Conservation (phyloP, 2,113 vertebrate genomes). For the Pseudois nayaur region DNA sequence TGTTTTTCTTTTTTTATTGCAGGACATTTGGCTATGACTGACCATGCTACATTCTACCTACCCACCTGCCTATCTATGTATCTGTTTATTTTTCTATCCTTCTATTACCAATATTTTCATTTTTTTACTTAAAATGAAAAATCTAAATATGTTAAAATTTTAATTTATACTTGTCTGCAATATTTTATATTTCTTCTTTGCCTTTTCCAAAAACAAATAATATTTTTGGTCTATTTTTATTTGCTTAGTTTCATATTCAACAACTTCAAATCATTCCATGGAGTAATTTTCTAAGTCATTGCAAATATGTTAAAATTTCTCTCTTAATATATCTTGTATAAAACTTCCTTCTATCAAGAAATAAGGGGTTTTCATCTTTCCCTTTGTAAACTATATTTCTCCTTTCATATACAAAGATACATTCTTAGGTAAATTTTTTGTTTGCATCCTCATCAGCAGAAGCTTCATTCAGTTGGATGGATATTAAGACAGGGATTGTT, state of each 20-base stretch:
- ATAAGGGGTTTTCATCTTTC: neutral
- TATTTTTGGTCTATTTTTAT: neutral
- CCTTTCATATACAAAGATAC: neutral
- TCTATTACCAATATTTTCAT: neutral
- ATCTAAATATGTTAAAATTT: neutral
- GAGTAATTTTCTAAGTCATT: constrained; percentile 2
- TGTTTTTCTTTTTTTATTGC: neutral
- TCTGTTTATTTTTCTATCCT: neutral
- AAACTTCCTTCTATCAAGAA: neutral
- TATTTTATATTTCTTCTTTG: neutral
- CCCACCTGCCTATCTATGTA: neutral
- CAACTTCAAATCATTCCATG: neutral
- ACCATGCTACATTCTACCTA: neutral
- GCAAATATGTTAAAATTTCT: neutral
- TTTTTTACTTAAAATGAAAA: neutral
- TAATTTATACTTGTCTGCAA: neutral
- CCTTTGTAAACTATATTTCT: neutral
- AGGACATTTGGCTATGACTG: neutral
- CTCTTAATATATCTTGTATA: neutral
- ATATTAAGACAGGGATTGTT: neutral
- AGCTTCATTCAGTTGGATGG: neutral
- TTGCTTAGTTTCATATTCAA: neutral
- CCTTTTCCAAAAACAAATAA: neutral
- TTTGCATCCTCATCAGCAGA: neutral
- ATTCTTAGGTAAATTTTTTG: neutral